phyloP scores from a whole-genome alignment of 2,888 invertebrate genomes.

The Gastrophysa polygoni region DNA sequence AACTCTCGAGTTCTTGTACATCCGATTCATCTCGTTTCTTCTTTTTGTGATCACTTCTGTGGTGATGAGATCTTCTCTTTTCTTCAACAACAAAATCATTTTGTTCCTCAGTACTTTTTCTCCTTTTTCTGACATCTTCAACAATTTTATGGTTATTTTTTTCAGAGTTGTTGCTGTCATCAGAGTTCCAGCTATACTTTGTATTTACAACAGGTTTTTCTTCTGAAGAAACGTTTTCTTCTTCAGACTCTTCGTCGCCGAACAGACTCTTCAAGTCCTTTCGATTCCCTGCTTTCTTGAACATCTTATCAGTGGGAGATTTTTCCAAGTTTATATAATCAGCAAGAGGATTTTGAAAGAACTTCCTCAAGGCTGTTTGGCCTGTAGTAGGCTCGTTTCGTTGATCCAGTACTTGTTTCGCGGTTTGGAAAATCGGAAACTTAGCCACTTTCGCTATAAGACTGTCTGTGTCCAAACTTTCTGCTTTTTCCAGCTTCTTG shows the following conservation, averaged over 20 bases:
- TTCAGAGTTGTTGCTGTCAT: conserved; percentile 9
- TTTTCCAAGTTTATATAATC: conserved; percentile 19
- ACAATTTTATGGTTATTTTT: conserved; percentile 11
- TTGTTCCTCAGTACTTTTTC: conserved; percentile 23
- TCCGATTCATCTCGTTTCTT: neutral
- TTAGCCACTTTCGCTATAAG: neutral
- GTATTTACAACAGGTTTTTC: conserved; percentile 2
- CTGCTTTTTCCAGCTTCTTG: conserved; percentile 25
- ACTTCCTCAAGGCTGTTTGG: conserved; percentile 30
- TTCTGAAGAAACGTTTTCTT: conserved; percentile 45
- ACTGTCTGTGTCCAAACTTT: conserved; percentile 9
- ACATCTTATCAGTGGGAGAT: conserved; percentile 20
- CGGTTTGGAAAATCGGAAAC: conserved; percentile 34
- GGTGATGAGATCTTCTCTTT: conserved; percentile 1
- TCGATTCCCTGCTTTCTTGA: conserved; percentile 14
- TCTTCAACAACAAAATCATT: conserved; percentile 15
- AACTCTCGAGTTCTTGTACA: neutral
- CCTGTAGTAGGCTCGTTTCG: conserved; percentile 15
- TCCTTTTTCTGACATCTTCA: conserved; percentile 19
- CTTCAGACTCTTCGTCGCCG: conserved; percentile 63
- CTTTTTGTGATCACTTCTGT: conserved; percentile 2
- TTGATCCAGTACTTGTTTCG: conserved; percentile 35
- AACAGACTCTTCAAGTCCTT: conserved; percentile 59
- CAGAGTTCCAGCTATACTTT: conserved; percentile 9
- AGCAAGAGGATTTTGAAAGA: conserved; percentile 24